These are phyloP conservation scores for Drosophila greeni DNA, from an alignment of 2,888 invertebrate species.

Conservation along the genomic window DNA sequence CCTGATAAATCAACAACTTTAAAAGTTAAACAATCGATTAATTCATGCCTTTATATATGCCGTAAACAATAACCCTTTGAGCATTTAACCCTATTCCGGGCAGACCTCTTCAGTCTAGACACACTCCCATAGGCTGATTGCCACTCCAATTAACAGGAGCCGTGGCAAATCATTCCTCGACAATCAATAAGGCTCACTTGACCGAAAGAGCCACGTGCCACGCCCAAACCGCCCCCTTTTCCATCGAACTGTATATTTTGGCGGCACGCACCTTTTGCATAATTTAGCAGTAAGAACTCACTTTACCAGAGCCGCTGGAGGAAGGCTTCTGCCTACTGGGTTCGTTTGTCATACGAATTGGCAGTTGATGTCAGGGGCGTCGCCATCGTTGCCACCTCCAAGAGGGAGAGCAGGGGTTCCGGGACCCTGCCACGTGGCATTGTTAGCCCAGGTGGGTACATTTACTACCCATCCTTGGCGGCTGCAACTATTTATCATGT, in stretches of 20 bases:
- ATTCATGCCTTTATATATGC: not conserved
- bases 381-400: constrained; percentile 26
- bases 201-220: not conserved
- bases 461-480: constrained; percentile 25
- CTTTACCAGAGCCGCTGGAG: constrained; percentile 50
- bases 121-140: constrained; percentile 2
- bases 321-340: constrained; percentile 13
- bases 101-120: constrained; percentile 51
- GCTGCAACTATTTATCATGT: constrained; percentile 61
- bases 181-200: constrained; percentile 48
- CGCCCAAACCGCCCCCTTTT: not conserved
- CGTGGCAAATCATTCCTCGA: constrained; percentile 49
- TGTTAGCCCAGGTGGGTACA: constrained; percentile 21
- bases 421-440: constrained; percentile 56
- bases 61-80: constrained; percentile 3
- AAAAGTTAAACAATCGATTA: not conserved
- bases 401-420: not conserved
- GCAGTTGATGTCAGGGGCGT: constrained; percentile 46
- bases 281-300: constrained; percentile 45
- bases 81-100: constrained; percentile 54
- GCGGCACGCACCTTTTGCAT: constrained; percentile 43
- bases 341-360: constrained; percentile 48
- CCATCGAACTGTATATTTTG: not conserved
- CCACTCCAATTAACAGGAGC: constrained; percentile 42
- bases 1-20: not conserved